phyloP scores from a whole-genome alignment of 2,113 vertebrate genomes.

The Melanerpes aurifrons region DNA sequence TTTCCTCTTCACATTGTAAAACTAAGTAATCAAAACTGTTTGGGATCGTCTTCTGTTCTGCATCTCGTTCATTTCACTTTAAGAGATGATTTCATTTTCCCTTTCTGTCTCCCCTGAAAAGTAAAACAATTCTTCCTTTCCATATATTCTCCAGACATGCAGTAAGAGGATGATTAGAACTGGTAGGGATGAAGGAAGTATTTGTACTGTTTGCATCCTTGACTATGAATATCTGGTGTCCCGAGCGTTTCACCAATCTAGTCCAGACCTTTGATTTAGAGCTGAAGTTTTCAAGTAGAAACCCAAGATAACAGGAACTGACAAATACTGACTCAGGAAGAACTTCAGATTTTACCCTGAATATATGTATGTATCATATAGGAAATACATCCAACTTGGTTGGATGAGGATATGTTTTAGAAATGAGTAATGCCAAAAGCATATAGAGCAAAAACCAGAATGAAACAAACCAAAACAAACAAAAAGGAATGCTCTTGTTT shows the following conservation, averaged over 20 bases:
- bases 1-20: background rate
- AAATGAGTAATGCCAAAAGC: background rate
- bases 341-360: background rate
- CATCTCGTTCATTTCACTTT: background rate
- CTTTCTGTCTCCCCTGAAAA: background rate
- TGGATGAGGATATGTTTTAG: background rate
- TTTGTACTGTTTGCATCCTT: background rate
- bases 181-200: background rate
- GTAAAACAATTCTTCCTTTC: background rate
- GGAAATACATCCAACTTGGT: background rate
- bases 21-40: background rate
- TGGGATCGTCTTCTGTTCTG: background rate
- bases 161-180: background rate
- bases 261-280: background rate
- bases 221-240: background rate
- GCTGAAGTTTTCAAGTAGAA: background rate
- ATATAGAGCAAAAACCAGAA: background rate
- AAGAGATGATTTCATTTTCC: background rate
- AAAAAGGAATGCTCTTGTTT: background rate
- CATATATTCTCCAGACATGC: rapidly evolving
- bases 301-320: background rate
- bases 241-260: background rate
- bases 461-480: background rate
- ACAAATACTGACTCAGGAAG: background rate
- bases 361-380: background rate